Evolutionary conservation across 1,140 invertebrate species (phyloP).

Genomic region (Drosophila pseudoananassae): DNA sequence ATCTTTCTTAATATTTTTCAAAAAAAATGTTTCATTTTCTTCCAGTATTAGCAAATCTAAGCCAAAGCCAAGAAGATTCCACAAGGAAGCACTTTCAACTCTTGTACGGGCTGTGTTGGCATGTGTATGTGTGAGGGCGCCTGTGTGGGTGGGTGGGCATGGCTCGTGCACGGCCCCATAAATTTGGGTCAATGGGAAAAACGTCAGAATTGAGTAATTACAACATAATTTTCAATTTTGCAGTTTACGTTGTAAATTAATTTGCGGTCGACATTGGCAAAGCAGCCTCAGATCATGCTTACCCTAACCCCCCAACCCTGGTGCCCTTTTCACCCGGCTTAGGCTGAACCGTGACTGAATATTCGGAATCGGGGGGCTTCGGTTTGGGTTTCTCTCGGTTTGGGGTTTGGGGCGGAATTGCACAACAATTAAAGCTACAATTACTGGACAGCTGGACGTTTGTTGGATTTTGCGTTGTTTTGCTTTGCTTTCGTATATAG

Average conservation of each 20-base stretch:
- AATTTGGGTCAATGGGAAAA: constrained; percentile 82
- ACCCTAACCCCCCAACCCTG: not conserved
- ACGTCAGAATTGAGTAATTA: constrained; percentile 83
- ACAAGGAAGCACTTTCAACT: constrained; percentile 29
- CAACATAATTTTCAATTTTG: constrained; percentile 83
- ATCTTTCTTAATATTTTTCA: no score
- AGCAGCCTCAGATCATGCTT: constrained; percentile 39
- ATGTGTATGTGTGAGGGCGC: constrained; percentile 10
- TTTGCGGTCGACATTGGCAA: constrained; percentile 78
- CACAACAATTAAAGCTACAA: constrained; percentile 79
- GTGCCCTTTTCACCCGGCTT: constrained; percentile 14
- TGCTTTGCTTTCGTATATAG: constrained; percentile 3
- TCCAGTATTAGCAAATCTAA: constrained; percentile 21
- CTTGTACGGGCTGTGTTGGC: constrained; percentile 8
- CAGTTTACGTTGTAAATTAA: constrained; percentile 83
- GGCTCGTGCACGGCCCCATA: constrained; percentile 59
- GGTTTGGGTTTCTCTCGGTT: constrained; percentile 9
- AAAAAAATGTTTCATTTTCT: not conserved
- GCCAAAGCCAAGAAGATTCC: constrained; percentile 17
- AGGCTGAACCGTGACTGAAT: constrained; percentile 31
- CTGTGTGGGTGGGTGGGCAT: constrained; percentile 10
- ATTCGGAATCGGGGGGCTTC: constrained; percentile 34
- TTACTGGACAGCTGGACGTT: constrained; percentile 65
- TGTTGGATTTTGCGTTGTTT: constrained; percentile 37
- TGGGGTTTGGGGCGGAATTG: constrained; percentile 18